Evolutionary conservation across 2,888 invertebrate genomes (phyloP).

Genomic region (Neoscelio sp.): DNA sequence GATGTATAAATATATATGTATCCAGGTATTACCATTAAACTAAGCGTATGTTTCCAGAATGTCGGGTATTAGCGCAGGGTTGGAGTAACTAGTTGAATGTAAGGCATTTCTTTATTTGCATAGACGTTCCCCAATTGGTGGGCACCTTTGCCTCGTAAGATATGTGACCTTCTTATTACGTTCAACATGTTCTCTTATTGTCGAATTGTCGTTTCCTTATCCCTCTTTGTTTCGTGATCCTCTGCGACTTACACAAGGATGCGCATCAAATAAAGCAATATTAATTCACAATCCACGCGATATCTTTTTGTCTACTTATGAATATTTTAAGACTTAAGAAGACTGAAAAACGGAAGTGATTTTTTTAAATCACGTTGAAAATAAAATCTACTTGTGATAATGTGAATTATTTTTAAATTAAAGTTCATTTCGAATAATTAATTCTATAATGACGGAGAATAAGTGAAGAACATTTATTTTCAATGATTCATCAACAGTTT

Average conservation of each 20-base stretch:
- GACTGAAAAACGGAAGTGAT: too few species aligned
- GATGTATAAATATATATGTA: constrained; percentile 6
- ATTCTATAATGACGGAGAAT: too few species aligned
- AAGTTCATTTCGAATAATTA: too few species aligned
- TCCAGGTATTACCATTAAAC: constrained; percentile 6
- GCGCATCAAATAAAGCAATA: neutral
- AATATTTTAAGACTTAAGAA: too few species aligned
- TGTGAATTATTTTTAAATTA: too few species aligned
- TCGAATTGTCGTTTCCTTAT: constrained; percentile 3
- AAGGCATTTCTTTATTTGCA: constrained; percentile 49
- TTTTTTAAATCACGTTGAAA: too few species aligned
- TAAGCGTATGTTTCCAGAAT: constrained; percentile 2
- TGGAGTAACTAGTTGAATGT: constrained; percentile 20
- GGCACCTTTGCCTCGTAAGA: constrained; percentile 5
- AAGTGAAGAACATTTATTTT: too few species aligned
- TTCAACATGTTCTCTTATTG: neutral
- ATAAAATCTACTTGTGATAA: too few species aligned
- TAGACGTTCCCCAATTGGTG: constrained; percentile 17
- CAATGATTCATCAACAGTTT: too few species aligned
- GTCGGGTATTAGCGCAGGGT: constrained; percentile 11
- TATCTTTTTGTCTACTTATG: too few species aligned
- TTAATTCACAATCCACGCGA: too few species aligned
- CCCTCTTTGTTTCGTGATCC: neutral
- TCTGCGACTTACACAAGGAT: neutral
- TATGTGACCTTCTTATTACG: constrained; percentile 20